Evolutionary conservation across 23 tunicate genomes (phyloP).

Genomic region (Trididemnum nubilum): DNA sequence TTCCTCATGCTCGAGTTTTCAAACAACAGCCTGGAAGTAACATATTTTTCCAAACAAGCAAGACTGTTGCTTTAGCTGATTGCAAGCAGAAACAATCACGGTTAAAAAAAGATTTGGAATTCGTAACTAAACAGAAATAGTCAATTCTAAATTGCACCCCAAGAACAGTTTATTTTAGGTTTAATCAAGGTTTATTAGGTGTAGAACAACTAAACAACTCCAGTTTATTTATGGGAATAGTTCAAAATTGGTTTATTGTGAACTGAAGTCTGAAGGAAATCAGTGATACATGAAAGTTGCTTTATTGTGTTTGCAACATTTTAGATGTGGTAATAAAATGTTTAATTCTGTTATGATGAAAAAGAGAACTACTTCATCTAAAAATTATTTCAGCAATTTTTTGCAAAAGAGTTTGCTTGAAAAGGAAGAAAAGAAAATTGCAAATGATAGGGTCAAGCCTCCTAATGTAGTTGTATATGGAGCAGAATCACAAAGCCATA

Average conservation of each 20-base stretch:
- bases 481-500: slow-evolving; percentile 2
- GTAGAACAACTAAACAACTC: neutral
- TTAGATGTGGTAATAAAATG: too few relatives aligned
- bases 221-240: neutral
- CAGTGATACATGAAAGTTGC: too few relatives aligned
- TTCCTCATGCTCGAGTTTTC: slow-evolving; percentile 41
- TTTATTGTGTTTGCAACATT: too few relatives aligned
- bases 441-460: slow-evolving; percentile 30
- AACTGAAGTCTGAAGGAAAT: neutral
- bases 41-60: slow-evolving; percentile 45
- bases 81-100: slow-evolving; percentile 39
- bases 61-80: slow-evolving; percentile 33
- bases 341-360: slow-evolving; percentile 31
- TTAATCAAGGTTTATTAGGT: too few relatives aligned
- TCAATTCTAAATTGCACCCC: too few relatives aligned
- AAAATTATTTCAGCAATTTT: neutral
- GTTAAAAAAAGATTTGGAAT: slow-evolving; percentile 15
- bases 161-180: too few relatives aligned
- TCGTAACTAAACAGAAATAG: too few relatives aligned
- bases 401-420: neutral
- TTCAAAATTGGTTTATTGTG: neutral
- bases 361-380: slow-evolving; percentile 20
- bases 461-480: slow-evolving; percentile 62
- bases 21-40: slow-evolving; percentile 75
- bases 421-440: neutral